Conservation (phyloP, 2,888 invertebrate species). For the Habroteleia sp. region DNA sequence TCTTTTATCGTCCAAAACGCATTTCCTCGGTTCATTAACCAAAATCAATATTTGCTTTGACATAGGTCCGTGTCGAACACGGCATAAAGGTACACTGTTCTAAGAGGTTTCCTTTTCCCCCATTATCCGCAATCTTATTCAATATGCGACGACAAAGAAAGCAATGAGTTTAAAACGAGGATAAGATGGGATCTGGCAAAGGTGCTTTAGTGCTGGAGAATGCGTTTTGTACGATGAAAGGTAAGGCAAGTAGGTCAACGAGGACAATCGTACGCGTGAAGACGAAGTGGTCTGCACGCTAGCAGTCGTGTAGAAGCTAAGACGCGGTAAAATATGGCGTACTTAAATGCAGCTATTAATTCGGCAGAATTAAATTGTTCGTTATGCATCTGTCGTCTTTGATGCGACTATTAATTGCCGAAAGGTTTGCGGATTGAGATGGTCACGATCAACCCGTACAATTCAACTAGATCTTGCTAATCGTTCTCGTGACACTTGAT, state of each 20-base stretch:
- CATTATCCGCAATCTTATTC: conserved; percentile 45
- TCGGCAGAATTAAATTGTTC: no score
- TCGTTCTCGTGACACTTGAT: conserved; percentile 9
- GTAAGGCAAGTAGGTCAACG: conserved; percentile 53
- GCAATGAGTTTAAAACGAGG: conserved; percentile 25
- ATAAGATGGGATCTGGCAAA: conserved; percentile 12
- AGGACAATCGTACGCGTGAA: conserved; percentile 35
- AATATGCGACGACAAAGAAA: conserved; percentile 43
- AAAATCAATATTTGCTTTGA: conserved; percentile 16
- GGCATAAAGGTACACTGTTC: conserved; percentile 11
- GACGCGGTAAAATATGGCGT: no score
- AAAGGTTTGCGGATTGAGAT: not conserved
- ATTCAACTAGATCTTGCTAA: not conserved
- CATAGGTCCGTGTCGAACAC: conserved; percentile 4
- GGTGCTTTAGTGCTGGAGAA: conserved; percentile 26
- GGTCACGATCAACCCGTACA: not conserved
- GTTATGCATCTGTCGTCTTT: not conserved
- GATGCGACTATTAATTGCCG: not conserved
- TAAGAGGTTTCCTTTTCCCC: conserved; percentile 12
- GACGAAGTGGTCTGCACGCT: not conserved
- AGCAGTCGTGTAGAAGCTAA: no score
- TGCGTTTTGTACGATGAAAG: conserved; percentile 59
- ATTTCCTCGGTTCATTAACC: conserved; percentile 18
- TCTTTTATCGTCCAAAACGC: conserved; percentile 49
- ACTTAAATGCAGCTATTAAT: no score